Evolutionary conservation across 2,113 vertebrate species (phyloP).

Genomic region (Morone chrysops): DNA sequence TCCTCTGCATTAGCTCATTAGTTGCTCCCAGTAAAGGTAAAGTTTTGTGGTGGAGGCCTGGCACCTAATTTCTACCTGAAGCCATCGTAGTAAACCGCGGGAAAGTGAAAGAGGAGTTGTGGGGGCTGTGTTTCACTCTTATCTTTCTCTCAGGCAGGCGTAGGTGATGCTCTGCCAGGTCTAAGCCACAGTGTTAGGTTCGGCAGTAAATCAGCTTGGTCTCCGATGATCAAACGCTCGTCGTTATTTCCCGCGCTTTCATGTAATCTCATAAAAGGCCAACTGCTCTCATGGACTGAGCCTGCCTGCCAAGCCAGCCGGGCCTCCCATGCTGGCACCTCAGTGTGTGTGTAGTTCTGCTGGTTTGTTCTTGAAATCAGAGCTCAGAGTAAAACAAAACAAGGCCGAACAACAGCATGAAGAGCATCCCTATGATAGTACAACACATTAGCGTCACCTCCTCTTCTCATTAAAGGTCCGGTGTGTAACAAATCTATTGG

Average conservation of each 20-base stretch:
- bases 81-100: conserved; percentile 39
- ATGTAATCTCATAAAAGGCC: conserved; percentile 77
- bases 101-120: conserved; percentile 30
- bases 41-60: conserved; percentile 30
- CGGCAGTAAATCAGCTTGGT: conserved; percentile 73
- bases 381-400: conserved; percentile 36
- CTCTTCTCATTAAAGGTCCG: background rate
- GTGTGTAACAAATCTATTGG: too few relatives aligned
- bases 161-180: conserved; percentile 69
- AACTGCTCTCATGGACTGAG: conserved; percentile 42
- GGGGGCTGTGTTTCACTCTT: conserved; percentile 33
- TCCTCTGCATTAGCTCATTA: conserved; percentile 60
- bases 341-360: conserved; percentile 41
- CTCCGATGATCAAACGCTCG: conserved; percentile 73
- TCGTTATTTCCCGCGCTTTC: conserved; percentile 74
- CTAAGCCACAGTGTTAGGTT: conserved; percentile 69
- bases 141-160: conserved; percentile 43
- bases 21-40: conserved; percentile 49
- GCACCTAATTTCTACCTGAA: conserved; percentile 45
- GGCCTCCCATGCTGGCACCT: conserved; percentile 64
- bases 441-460: background rate
- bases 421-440: conserved; percentile 1
- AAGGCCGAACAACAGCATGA: conserved; percentile 16
- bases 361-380: conserved; percentile 44
- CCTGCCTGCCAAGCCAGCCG: conserved; percentile 55